Evolutionary conservation across 2,888 invertebrate species (phyloP), one percentile per base, ranked within the genome.

Genomic region (Microctonus aethiopoides): DNA sequence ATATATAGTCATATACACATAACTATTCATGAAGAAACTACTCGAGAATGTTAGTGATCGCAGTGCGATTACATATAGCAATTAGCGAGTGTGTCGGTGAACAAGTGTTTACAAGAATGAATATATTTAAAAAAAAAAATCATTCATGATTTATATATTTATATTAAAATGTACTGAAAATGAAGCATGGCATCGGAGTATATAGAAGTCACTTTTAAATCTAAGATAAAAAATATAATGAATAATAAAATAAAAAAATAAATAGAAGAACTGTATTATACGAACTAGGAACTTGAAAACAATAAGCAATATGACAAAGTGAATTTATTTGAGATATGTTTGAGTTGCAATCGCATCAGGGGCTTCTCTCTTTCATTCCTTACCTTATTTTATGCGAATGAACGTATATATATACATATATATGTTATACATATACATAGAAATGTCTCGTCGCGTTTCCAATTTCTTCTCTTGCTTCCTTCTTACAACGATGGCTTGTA

Each of bases 41-140:
- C 77, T 76, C 69, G 76, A 77, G 78, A 80, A 78, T 74, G 75
- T 75, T 74, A 77, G 70, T 68, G 70, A 73, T 70, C 71, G 66
- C 59, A 39, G 41, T 72, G 65, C 61, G 68, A 81, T 80, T 76
- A 80, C n/a, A n/a, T 74, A 77, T 74, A 77, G 81, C 81, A 81
- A 81, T 83, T 79, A 80, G 70, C 65, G 66, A 74, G 76, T 75
- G 77, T 79, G 77, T 79, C 78, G 73, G 78, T 79, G 79, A 82
- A 80, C 77, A 78, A 77, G 76, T 81, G 78, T 80, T 81, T 79
- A 46, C 9, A 79, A 79, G 77, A 79, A 75, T 75, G 73, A 74
- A 77, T 78, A 76, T 78, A 75, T 81, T 81, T 76, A 77, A 75
- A 74, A 77, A 29, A 32, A 63, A 77, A 70, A 81, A 5, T 79